Conservation (phyloP, 1,140 invertebrate species). For the Heliconius hermathena region DNA sequence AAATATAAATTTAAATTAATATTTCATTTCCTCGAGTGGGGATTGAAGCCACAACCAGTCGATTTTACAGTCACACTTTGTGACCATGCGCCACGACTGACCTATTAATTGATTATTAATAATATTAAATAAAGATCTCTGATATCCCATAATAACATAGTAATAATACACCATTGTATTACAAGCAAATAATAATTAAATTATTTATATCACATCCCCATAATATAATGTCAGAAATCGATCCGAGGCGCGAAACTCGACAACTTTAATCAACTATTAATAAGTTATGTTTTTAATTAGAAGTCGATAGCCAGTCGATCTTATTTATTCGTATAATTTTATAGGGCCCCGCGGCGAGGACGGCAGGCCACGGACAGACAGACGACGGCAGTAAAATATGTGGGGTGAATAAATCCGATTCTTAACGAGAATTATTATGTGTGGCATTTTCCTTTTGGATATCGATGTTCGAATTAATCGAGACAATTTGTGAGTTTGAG, state of each 20-base stretch:
- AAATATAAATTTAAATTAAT: no score
- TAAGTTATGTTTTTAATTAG: conserved; percentile 80
- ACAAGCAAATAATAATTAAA: no score
- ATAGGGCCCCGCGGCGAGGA: conserved; percentile 72
- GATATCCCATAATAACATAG: no score
- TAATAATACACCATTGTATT: no score
- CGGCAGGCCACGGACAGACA: conserved; percentile 33
- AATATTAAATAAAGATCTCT: no score
- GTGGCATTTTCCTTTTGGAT: conserved; percentile 55
- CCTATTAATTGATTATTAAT: no score
- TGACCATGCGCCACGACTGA: no score
- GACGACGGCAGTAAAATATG: conserved; percentile 72
- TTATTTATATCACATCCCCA: background rate
- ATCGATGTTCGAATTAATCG: conserved; percentile 44
- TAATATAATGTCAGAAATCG: background rate
- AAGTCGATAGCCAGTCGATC: conserved; percentile 54
- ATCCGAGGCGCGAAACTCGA: conserved; percentile 68
- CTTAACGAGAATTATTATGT: conserved; percentile 73
- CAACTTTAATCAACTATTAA: conserved; percentile 76
- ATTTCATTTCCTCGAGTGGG: no score
- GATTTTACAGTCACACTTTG: no score
- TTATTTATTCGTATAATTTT: conserved; percentile 80
- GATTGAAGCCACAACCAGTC: no score
- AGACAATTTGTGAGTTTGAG: conserved; percentile 13
- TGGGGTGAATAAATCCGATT: conserved; percentile 77